phyloP scores from a whole-genome alignment of 1,140 invertebrate species.

The Drosophila gunungcola region DNA sequence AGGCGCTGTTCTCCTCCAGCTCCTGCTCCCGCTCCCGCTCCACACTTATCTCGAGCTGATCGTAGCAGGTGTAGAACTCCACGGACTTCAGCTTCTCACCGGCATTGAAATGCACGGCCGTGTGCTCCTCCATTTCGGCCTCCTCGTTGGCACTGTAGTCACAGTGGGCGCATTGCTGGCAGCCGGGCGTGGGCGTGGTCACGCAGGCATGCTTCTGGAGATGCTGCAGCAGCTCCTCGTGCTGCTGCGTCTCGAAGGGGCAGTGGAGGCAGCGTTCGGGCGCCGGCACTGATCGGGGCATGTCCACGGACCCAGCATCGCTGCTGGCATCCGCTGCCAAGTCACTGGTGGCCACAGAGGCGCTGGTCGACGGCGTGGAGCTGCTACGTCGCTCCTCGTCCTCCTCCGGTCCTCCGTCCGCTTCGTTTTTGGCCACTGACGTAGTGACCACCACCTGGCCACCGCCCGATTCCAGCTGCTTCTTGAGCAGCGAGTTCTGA shows the following conservation, averaged over 20 bases:
- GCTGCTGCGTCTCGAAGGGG: conserved; percentile 70
- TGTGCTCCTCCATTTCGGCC: conserved; percentile 71
- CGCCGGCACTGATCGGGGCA: conserved; percentile 86
- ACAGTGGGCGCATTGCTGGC: conserved; percentile 92
- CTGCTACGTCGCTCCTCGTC: conserved; percentile 62
- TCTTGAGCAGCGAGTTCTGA: conserved; percentile 73
- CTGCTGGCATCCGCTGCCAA: conserved; percentile 70
- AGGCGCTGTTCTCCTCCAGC: not conserved
- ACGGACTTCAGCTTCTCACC: conserved; percentile 75
- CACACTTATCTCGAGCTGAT: conserved; percentile 80
- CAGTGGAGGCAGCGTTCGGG: conserved; percentile 88
- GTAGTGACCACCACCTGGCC: conserved; percentile 22
- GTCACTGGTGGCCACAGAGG: conserved; percentile 75
- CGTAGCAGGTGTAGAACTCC: conserved; percentile 76
- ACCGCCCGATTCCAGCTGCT: conserved; percentile 72
- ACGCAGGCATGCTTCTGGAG: conserved; percentile 89
- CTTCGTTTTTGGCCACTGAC: conserved; percentile 10
- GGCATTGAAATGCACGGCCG: conserved; percentile 75
- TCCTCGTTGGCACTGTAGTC: conserved; percentile 89
- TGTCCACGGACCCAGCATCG: conserved; percentile 62
- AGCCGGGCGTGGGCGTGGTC: conserved; percentile 88
- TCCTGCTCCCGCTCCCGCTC: conserved; percentile 46
- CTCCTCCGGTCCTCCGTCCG: conserved; percentile 24
- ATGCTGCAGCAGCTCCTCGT: conserved; percentile 65
- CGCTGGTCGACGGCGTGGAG: conserved; percentile 68